phyloP scores from a whole-genome alignment of 2,888 invertebrate species.

The Andrena dorsata region DNA sequence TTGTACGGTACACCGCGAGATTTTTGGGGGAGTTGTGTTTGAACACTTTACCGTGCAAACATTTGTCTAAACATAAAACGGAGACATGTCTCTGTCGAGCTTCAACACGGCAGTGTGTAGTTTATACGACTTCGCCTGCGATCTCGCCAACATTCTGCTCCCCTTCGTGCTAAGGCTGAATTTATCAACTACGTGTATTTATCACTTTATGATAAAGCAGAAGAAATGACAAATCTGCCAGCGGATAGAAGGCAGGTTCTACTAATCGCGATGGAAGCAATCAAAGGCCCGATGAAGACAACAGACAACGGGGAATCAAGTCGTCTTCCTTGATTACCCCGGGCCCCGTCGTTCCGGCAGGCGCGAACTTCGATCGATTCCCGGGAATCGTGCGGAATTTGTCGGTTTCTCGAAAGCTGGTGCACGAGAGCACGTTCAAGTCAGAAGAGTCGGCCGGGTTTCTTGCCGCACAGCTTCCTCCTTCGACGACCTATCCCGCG shows the following conservation, averaged over 20 bases:
- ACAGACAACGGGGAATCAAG: slow-evolving; percentile 60
- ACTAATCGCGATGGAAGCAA: slow-evolving; percentile 16
- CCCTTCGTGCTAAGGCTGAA: not conserved
- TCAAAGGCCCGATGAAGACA: slow-evolving; percentile 56
- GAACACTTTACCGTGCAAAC: not conserved
- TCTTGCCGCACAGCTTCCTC: slow-evolving; percentile 62
- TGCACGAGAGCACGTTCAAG: slow-evolving; percentile 12
- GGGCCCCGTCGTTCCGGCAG: slow-evolving; percentile 61
- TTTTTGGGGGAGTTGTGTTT: slow-evolving; percentile 4
- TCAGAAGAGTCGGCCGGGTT: slow-evolving; percentile 42
- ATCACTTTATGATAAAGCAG: not conserved
- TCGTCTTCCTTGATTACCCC: slow-evolving; percentile 73
- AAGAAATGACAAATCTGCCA: not conserved
- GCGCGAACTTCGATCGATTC: slow-evolving; percentile 76
- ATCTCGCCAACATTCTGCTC: not conserved
- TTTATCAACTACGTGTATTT: no score
- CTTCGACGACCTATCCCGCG: slow-evolving; percentile 1
- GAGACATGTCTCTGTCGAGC: not conserved
- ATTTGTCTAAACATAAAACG: not conserved
- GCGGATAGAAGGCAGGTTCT: not conserved
- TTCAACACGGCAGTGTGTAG: not conserved
- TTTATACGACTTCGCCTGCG: not conserved
- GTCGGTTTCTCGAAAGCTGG: slow-evolving; percentile 71
- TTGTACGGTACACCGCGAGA: not conserved
- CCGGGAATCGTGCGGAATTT: slow-evolving; percentile 71